Evolutionary conservation across 2,888 invertebrate genomes (phyloP).

Genomic region (Spisula subtruncata): DNA sequence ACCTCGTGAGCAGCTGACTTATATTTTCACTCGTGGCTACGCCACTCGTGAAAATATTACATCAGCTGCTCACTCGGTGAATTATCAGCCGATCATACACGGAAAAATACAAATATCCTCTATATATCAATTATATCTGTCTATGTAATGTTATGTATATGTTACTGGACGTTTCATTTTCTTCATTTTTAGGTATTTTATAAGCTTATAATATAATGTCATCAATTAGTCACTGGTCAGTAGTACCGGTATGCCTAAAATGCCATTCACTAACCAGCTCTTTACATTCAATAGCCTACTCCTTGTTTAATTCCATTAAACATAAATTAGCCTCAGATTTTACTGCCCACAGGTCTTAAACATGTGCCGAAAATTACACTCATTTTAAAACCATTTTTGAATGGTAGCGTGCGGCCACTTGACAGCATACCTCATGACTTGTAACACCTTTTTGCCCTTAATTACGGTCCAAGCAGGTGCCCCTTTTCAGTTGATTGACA

Average conservation of each 20-base stretch:
- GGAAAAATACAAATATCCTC: too few relatives aligned
- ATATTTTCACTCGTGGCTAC: too few relatives aligned
- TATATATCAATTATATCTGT: too few relatives aligned
- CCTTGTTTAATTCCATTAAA: neutral
- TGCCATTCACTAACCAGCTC: neutral
- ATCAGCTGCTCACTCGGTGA: too few relatives aligned
- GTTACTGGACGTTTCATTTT: too few relatives aligned
- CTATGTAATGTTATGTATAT: too few relatives aligned
- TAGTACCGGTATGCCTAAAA: neutral
- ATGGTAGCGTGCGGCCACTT: slow-evolving; percentile 12
- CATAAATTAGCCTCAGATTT: slow-evolving; percentile 8
- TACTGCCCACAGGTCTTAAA: slow-evolving; percentile 13
- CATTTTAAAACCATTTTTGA: neutral
- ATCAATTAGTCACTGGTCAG: too few relatives aligned
- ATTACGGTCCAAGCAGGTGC: slow-evolving; percentile 47
- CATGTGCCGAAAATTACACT: slow-evolving; percentile 41
- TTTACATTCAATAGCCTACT: neutral
- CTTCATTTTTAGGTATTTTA: too few relatives aligned
- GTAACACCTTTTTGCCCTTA: slow-evolving; percentile 25
- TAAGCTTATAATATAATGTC: too few relatives aligned
- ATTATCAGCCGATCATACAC: too few relatives aligned
- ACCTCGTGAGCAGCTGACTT: too few relatives aligned
- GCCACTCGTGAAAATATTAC: too few relatives aligned
- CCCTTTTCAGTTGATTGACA: slow-evolving; percentile 47
- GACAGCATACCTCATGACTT: slow-evolving; percentile 26